phyloP scores from a whole-genome alignment of 2,113 vertebrate genomes.

The Sander vitreus region DNA sequence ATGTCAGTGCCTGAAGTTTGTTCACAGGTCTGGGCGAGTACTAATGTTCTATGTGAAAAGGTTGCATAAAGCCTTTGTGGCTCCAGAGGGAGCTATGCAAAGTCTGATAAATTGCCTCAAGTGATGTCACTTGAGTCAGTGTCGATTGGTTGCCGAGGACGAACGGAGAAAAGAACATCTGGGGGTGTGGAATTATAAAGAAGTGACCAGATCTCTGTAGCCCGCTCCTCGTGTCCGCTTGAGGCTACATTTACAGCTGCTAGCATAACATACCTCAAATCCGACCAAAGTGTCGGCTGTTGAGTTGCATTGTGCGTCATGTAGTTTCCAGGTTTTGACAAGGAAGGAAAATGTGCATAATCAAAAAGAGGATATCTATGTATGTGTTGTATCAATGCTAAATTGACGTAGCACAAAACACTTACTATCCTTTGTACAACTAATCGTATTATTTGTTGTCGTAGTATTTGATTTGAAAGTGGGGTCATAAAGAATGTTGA shows the following conservation, averaged over 20 bases:
- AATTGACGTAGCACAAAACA: not conserved
- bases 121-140: too few species aligned
- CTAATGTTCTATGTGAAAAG: not conserved
- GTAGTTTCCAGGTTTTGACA: not conserved
- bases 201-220: not conserved
- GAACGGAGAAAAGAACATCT: too few species aligned
- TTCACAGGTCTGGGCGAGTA: not conserved
- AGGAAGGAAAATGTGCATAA: not conserved
- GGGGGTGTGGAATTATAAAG: not conserved
- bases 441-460: not conserved
- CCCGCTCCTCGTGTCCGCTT: not conserved
- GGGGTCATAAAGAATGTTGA: not conserved
- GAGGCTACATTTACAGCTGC: too few species aligned
- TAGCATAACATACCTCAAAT: not conserved
- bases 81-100: too few species aligned
- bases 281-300: too few species aligned
- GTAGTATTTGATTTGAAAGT: not conserved
- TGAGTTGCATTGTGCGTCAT: conserved; percentile 4
- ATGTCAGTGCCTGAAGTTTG: conserved; percentile 17
- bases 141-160: too few species aligned
- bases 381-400: too few species aligned
- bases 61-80: too few species aligned
- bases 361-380: not conserved
- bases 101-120: too few species aligned
- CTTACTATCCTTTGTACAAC: not conserved